A percentile compares a stretch with the other conserved stretches of the same genome.
phyloP scores from a whole-genome alignment of 2,797 vertebrate species.

The Melanotaenia maccullochi region DNA sequence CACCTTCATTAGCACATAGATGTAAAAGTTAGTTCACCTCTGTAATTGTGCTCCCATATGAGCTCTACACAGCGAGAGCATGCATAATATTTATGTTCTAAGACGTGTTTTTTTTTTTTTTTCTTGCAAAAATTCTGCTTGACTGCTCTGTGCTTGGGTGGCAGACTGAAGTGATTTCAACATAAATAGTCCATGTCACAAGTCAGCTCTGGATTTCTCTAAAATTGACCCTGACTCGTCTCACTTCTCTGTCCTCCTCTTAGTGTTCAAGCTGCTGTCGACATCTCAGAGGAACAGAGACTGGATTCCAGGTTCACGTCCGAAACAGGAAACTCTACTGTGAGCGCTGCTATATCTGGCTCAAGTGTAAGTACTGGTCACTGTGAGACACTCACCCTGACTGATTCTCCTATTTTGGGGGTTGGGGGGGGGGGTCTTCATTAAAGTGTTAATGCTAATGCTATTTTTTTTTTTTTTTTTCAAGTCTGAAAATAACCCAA shows the following conservation, averaged over 20 bases:
- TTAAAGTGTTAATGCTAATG: too few species aligned
- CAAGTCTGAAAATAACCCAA: not conserved
- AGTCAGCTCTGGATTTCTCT: conserved; percentile 22
- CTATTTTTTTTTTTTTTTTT: not conserved
- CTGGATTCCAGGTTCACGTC: conserved; percentile 90
- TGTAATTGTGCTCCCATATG: not conserved
- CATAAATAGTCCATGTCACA: conserved; percentile 20
- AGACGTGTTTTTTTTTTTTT: not conserved
- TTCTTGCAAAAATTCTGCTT: conserved; percentile 9
- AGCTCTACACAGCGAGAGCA: conserved; percentile 16
- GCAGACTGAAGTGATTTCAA: conserved; percentile 30
- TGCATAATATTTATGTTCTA: not conserved
- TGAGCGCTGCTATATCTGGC: conserved; percentile 90
- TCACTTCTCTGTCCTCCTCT: conserved; percentile 34
- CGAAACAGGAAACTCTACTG: conserved; percentile 89
- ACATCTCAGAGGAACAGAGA: conserved; percentile 85
- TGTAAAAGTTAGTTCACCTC: conserved; percentile 23
- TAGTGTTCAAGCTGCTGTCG: conserved; percentile 89
- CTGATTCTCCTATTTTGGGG: not conserved
- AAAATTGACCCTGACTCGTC: not conserved
- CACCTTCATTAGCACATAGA: conserved; percentile 44
- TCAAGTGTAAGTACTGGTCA: conserved; percentile 85
- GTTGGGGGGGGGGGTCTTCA: too few species aligned
- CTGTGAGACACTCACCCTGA: not conserved
- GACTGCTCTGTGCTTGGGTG: conserved; percentile 30